Conservation (phyloP, 2,797 vertebrate species). For the Gymnopithys bicolor region DNA sequence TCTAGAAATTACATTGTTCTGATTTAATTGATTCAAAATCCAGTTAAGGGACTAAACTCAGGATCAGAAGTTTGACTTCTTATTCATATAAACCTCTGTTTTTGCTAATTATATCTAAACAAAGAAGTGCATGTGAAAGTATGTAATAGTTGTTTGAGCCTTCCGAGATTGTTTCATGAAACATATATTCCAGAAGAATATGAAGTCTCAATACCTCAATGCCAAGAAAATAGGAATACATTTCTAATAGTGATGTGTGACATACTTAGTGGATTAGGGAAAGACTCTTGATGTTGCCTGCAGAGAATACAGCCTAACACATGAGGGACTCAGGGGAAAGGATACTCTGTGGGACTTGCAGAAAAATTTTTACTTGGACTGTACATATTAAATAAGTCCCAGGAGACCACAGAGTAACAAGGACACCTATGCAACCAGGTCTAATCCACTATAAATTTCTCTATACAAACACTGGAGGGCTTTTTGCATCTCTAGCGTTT, state of each 20-base stretch:
- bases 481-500: neutral
- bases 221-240: neutral
- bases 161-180: neutral
- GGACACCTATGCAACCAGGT: neutral
- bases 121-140: neutral
- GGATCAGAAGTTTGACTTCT: neutral
- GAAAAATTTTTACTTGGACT: neutral
- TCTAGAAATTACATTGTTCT: neutral
- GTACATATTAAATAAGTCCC: neutral
- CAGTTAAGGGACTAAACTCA: neutral
- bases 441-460: neutral
- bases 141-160: neutral
- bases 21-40: neutral
- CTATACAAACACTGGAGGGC: neutral
- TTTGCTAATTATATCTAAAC: neutral
- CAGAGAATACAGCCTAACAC: neutral
- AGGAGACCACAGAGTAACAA: neutral
- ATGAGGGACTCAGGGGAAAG: neutral
- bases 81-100: neutral
- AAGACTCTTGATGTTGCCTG: neutral
- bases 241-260: neutral
- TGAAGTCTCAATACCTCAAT: neutral
- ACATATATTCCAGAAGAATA: neutral
- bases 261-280: neutral
- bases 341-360: neutral